Evolutionary conservation across 2,113 vertebrate species (phyloP), one percentile per base, ranked within the genome.

Genomic region (Labrus mixtus): DNA sequence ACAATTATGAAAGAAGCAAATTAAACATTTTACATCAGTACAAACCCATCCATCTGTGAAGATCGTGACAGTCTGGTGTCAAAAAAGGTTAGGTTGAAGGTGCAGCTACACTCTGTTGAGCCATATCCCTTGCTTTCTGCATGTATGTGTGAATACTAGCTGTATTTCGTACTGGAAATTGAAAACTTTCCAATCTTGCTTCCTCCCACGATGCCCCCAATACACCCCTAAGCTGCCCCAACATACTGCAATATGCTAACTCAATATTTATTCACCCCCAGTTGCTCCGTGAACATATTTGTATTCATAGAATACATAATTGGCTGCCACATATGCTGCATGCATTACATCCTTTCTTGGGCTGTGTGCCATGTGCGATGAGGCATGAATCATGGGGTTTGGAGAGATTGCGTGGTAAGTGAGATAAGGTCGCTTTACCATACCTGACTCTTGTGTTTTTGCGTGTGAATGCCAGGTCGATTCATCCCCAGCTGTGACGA

Each of bases 401-500:
- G 74, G 29, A 37, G 51, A 23, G 19, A 67, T 15, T 54, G 71
- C 48, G 37, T n/a, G 11, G 5, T 23, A 51, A 76, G 58, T 59
- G 59, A 62, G 50, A 5, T 63, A 76, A 82, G 50, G 51, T 71
- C 0, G 0, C 72, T 74, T 80, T 69, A 22, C 10, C 33, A 19
- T 57, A 16, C 58, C 25, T 71, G 9, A 73, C 20, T 72, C 16
- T 71, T 75, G 39, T 73, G 37, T 64, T 48, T 76, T 45, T 48
- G 13, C 9, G 11, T 66, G 63, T 67, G 19, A 55, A 70, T 77
- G 1, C 41, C 92, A 99, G 98, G 97, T 59, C 82, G 94, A 83
- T 98, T 97, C 90, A 97, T 99, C 61, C 97, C 98, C 1, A 98
- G 96, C 94, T 99, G 98, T 2, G 97, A 99, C 0, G 97, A 99